Evolutionary conservation across 53 echinoderm and acorn worm species (phyloP).

Genomic region (Hippasteria phrygiana): DNA sequence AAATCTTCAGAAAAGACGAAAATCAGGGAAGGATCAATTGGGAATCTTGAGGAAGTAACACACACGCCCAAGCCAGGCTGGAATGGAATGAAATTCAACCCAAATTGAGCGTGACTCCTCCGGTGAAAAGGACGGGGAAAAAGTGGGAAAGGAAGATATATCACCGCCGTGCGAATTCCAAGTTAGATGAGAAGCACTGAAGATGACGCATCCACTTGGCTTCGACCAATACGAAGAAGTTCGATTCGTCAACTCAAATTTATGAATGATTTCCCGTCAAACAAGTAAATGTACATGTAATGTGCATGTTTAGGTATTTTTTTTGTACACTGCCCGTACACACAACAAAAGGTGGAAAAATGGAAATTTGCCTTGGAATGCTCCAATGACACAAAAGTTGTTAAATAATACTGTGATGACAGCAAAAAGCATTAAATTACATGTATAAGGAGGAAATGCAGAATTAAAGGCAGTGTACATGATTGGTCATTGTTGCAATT

Average conservation of each 20-base stretch:
- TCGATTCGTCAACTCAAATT: not conserved
- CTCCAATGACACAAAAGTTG: no score
- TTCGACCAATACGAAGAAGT: not conserved
- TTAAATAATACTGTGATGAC: no score
- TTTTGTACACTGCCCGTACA: no score
- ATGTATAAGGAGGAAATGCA: no score
- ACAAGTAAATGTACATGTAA: not conserved
- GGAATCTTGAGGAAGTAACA: conserved; percentile 6
- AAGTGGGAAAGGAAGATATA: not conserved
- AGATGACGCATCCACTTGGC: conserved; percentile 63
- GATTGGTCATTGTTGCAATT: no score
- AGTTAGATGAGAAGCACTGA: conserved; percentile 27
- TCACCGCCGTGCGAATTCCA: not conserved
- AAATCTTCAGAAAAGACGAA: not conserved
- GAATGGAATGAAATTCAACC: conserved; percentile 33
- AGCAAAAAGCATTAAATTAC: no score
- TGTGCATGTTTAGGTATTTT: no score
- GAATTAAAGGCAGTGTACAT: no score
- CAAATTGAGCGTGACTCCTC: conserved; percentile 20
- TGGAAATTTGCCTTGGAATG: no score
- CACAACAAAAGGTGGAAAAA: no score
- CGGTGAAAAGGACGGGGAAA: not conserved
- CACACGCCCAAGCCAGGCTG: not conserved
- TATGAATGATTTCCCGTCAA: not conserved
- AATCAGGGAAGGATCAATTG: not conserved